phyloP scores from a whole-genome alignment of 2,113 vertebrate genomes.

The Etheostoma cragini region DNA sequence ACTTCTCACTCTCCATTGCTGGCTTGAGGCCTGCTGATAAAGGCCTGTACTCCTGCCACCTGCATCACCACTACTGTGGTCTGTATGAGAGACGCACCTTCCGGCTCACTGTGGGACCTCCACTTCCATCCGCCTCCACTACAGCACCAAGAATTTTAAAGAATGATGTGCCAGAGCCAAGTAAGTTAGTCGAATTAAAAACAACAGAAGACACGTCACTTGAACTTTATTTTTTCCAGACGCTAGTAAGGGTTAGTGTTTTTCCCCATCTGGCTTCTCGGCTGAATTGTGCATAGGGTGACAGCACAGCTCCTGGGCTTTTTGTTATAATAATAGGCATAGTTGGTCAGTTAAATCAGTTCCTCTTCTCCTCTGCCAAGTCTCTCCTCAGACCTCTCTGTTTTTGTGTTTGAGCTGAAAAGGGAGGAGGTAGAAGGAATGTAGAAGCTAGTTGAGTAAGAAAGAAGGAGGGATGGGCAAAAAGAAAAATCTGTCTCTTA shows the following conservation, averaged over 20 bases:
- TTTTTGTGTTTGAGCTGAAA: constrained; percentile 64
- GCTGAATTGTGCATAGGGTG: constrained; percentile 7
- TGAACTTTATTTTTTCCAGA: constrained; percentile 41
- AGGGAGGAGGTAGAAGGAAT: constrained; percentile 57
- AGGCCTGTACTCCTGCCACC: constrained; percentile 94
- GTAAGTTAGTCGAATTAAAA: constrained; percentile 65
- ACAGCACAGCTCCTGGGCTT: constrained; percentile 28
- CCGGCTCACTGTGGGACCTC: constrained; percentile 83
- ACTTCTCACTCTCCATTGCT: constrained; percentile 89
- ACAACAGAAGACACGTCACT: not conserved
- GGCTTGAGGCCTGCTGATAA: constrained; percentile 86
- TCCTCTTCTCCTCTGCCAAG: constrained; percentile 56
- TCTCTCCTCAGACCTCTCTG: constrained; percentile 51
- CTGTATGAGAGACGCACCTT: constrained; percentile 93
- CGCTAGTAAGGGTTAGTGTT: not conserved
- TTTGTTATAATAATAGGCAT: constrained; percentile 67
- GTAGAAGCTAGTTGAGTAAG: constrained; percentile 30
- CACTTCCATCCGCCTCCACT: constrained; percentile 63
- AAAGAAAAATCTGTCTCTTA: constrained; percentile 7
- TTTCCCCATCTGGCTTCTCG: constrained; percentile 26
- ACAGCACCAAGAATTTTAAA: constrained; percentile 41
- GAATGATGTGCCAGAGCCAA: constrained; percentile 55
- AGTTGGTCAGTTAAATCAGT: constrained; percentile 76
- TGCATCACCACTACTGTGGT: constrained; percentile 98
- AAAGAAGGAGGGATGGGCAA: constrained; percentile 16